Evolutionary conservation across 23 tunicate species (phyloP).

Genomic region (Styela clava): DNA sequence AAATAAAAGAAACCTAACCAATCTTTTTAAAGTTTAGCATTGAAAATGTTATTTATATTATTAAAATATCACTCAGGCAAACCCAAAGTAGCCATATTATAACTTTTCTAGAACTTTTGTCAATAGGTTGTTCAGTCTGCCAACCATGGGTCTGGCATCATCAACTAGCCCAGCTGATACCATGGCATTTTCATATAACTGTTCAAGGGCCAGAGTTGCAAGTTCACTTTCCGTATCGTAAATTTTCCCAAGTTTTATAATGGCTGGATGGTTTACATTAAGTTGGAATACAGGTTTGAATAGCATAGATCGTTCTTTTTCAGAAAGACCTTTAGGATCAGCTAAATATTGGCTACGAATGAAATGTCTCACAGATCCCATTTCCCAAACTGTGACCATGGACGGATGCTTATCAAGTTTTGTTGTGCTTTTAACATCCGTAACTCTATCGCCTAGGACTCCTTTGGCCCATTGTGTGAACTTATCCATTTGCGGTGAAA

Average conservation of each 20-base stretch:
- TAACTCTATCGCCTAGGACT: conserved; percentile 57
- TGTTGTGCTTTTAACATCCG: conserved; percentile 75
- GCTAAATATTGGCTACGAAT: conserved; percentile 83
- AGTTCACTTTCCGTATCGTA: conserved; percentile 50
- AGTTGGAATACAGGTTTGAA: conserved; percentile 91
- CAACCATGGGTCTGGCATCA: conserved; percentile 95
- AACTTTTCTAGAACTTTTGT: conserved; percentile 58
- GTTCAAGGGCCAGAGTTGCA: conserved; percentile 42
- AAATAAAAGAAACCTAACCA: no score
- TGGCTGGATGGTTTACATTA: conserved; percentile 73
- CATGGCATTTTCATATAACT: conserved; percentile 94
- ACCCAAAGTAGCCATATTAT: no score
- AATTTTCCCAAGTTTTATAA: conserved; percentile 51
- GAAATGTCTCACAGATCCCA: conserved; percentile 91
- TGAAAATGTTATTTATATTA: no score
- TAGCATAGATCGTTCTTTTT: conserved; percentile 51
- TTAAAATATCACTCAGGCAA: no score
- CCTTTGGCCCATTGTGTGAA: conserved; percentile 81
- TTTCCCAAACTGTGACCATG: conserved; percentile 98
- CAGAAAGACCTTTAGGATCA: conserved; percentile 78
- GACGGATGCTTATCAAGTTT: conserved; percentile 97
- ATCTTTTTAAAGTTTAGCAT: no score
- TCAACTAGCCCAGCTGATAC: conserved; percentile 89
- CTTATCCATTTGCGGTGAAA: conserved; percentile 36
- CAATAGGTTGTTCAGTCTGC: conserved; percentile 67